A percentile compares a stretch with the other conserved stretches of the same genome.
These are phyloP conservation scores for Syngnathus rostellatus DNA, from an alignment of 2,797 vertebrate genomes.

Conservation along the genomic window DNA sequence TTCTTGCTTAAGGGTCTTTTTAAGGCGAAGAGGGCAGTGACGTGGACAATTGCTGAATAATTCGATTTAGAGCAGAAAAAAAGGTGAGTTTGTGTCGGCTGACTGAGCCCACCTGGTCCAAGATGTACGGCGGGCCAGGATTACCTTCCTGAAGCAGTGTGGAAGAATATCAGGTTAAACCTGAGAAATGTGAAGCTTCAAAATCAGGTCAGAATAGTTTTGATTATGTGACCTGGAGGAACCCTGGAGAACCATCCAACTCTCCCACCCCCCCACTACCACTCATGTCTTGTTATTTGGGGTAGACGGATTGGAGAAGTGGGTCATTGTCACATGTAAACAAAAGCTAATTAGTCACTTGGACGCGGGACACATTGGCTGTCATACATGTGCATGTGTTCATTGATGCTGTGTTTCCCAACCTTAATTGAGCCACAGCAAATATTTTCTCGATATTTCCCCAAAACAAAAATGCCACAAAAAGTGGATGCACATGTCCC, in stretches of 20 bases:
- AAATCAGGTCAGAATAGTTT: neutral
- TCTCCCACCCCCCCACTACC: neutral
- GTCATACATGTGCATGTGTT: neutral
- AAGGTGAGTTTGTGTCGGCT: conserved; percentile 61
- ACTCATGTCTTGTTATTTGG: neutral
- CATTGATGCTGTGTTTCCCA: neutral
- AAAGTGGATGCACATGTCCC: neutral
- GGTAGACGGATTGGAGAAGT: neutral
- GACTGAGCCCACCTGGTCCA: conserved; percentile 55
- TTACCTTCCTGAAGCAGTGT: neutral
- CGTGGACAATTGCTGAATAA: conserved; percentile 48
- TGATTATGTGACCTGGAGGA: neutral
- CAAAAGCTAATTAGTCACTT: conserved; percentile 1
- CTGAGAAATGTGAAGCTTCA: neutral
- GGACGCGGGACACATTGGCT: neutral
- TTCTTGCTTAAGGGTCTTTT: conserved; percentile 41
- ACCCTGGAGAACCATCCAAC: neutral
- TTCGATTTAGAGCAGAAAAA: conserved; percentile 58
- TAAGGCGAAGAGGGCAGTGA: conserved; percentile 25
- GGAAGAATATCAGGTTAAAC: neutral
- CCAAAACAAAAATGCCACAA: too few species aligned
- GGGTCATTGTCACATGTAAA: conserved; percentile 6
- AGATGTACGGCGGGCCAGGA: neutral
- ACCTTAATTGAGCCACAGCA: neutral
- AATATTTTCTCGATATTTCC: neutral